Evolutionary conservation across 2,113 vertebrate species (phyloP).

Genomic region (Phyllopteryx taeniolatus): DNA sequence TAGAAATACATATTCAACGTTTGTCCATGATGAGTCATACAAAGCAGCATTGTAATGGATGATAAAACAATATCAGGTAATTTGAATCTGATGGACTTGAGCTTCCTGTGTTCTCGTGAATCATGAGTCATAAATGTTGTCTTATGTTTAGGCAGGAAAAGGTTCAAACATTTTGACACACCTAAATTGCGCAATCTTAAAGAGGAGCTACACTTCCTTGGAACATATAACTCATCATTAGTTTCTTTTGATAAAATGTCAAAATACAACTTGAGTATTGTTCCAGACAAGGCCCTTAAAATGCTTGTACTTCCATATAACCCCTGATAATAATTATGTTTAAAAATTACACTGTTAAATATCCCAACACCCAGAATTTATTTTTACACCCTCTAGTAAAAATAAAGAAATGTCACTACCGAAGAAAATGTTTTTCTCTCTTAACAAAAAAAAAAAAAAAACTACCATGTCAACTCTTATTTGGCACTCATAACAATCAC

Average conservation of each 20-base stretch:
- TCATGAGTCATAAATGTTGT: background rate
- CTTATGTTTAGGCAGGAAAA: background rate
- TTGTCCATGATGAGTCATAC: background rate
- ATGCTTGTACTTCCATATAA: background rate
- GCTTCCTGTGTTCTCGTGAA: background rate
- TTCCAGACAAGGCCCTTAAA: background rate
- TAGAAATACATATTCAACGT: background rate
- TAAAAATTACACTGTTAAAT: background rate
- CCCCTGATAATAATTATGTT: background rate
- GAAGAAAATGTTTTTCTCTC: background rate
- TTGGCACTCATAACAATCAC: background rate
- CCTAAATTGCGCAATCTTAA: background rate
- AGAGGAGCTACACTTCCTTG: background rate
- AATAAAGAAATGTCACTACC: background rate
- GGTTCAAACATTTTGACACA: background rate
- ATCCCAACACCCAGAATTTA: background rate
- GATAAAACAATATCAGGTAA: background rate
- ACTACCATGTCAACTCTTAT: background rate
- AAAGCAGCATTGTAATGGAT: background rate
- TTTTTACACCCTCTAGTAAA: background rate
- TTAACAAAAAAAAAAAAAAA: background rate
- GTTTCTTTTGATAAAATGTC: background rate
- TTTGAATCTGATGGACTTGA: background rate
- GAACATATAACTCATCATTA: background rate
- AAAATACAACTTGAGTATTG: background rate